Conservation (phyloP, 1,140 invertebrate genomes). For the Dreissena polymorpha region DNA sequence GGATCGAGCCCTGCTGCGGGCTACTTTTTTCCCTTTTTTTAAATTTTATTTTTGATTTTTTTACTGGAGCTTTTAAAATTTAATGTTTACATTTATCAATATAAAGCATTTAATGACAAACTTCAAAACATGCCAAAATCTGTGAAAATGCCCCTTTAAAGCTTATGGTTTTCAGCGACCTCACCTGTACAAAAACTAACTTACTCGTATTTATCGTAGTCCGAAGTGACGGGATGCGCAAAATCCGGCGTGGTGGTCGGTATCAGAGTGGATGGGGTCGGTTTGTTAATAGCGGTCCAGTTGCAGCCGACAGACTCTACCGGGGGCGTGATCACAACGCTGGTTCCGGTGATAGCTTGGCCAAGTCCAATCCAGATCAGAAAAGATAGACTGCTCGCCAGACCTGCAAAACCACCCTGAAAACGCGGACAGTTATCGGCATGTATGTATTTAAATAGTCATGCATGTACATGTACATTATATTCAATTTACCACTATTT, state of each 20-base stretch:
- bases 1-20: no score
- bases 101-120: no score
- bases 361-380: constrained; percentile 91
- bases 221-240: constrained; percentile 2
- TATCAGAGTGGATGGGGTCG: background rate
- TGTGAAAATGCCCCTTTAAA: no score
- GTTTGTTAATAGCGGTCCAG: constrained; percentile 24
- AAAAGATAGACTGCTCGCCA: constrained; percentile 82
- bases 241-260: background rate
- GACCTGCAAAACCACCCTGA: constrained; percentile 35
- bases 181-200: background rate
- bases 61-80: no score
- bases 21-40: no score
- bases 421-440: background rate
- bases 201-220: constrained; percentile 46
- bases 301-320: constrained; percentile 75
- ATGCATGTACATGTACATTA: no score
- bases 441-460: background rate
- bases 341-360: constrained; percentile 86
- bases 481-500: no score
- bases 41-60: no score
- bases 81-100: no score
- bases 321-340: constrained; percentile 80
- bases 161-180: no score
- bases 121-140: no score